Conservation (phyloP, 2,797 vertebrate genomes). For the Channallabes apus region DNA sequence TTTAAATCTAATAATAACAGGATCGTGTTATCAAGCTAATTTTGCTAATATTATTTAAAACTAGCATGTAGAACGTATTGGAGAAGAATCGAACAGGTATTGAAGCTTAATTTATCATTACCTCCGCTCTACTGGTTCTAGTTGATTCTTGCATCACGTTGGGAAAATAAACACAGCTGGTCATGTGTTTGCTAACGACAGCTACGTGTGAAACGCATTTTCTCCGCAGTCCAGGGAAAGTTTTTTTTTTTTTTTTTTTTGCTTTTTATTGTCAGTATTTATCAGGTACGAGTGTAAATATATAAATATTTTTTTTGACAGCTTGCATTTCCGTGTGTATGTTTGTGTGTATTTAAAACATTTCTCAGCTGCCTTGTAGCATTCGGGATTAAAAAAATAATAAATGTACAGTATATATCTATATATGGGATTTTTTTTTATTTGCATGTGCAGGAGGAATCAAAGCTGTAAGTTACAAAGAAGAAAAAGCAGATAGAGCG, state of each 20-base stretch:
- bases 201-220: conserved; percentile 16
- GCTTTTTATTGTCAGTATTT: conserved; percentile 75
- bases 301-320: conserved; percentile 62
- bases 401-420: conserved; percentile 25
- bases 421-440: conserved; percentile 46
- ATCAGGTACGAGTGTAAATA: conserved; percentile 66
- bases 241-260: conserved; percentile 42
- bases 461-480: conserved; percentile 66
- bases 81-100: neutral
- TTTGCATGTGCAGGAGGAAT: conserved; percentile 68
- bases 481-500: conserved; percentile 18
- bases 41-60: conserved; percentile 6
- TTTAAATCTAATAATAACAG: neutral
- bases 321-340: conserved; percentile 64
- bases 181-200: conserved; percentile 9
- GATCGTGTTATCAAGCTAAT: neutral
- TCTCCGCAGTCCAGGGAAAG: conserved; percentile 75
- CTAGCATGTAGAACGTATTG: neutral
- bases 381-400: conserved; percentile 52
- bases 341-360: conserved; percentile 73
- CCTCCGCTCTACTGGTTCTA: neutral
- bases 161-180: conserved; percentile 31
- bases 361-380: conserved; percentile 70
- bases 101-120: neutral
- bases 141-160: neutral